Evolutionary conservation across 2,797 vertebrate species (phyloP).

Genomic region (Sebastes hubbsi): DNA sequence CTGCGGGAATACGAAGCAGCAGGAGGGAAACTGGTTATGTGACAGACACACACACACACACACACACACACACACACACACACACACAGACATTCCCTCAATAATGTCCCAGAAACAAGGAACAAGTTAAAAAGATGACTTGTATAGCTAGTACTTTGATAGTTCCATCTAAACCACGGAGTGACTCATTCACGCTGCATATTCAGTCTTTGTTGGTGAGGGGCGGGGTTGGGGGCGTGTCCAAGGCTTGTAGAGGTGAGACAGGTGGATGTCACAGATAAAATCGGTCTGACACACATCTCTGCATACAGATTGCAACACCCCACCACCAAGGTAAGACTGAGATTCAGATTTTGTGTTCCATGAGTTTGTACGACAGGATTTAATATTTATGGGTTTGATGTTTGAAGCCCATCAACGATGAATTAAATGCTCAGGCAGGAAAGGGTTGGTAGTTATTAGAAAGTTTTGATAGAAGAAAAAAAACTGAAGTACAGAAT

Average conservation of each 20-base stretch:
- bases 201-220: constrained; percentile 2
- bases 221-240: constrained; percentile 29
- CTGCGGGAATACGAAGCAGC: neutral
- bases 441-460: neutral
- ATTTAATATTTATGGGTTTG: too few species aligned
- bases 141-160: neutral
- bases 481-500: neutral
- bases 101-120: constrained; percentile 31
- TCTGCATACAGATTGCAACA: constrained; percentile 1
- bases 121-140: constrained; percentile 10
- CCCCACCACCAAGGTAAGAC: constrained; percentile 4
- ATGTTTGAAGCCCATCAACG: neutral
- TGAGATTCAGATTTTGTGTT: too few species aligned
- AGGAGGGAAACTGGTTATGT: constrained; percentile 47
- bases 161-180: constrained; percentile 20
- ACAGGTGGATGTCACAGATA: constrained; percentile 9
- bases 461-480: neutral
- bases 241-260: constrained; percentile 33
- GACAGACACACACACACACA: constrained; percentile 8
- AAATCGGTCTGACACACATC: neutral
- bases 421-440: neutral
- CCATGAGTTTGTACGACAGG: neutral
- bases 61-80: neutral
- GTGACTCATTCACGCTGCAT: constrained; percentile 43
- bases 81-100: constrained; percentile 19